Evolutionary conservation across 2,888 invertebrate genomes (phyloP), one percentile per base, ranked within the genome.

Genomic region (Pandemis cinnamomeana): DNA sequence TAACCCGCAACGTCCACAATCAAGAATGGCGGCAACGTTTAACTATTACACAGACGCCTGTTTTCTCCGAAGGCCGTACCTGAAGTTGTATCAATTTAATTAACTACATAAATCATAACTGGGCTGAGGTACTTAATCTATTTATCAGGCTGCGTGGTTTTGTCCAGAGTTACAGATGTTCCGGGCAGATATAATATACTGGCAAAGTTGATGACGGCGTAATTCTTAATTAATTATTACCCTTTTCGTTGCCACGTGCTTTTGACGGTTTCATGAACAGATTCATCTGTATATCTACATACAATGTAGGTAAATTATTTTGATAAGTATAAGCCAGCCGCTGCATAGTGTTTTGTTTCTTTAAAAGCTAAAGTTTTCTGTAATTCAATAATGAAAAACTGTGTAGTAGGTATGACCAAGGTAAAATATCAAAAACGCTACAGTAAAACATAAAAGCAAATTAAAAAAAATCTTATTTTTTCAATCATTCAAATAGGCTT

Each of bases 61-160:
- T 20, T 20, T 44, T 44, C 15, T 58, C 27, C 20, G 42, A 67
- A 58, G 42, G 58, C 55, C 55, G 41, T n/a, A 44, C 5, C 46
- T 41, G 44, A 67, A 67, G 44, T 58, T 58, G 58, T 58, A 58
- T 58, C 27, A 58, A 67, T 55, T 55, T 67, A 67, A 67, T 67
- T 44, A 67, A 67, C 67, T 44, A 67, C 58, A 48, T 36, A 69
- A 69, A 61, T 61, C 61, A 48, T 48, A 61, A 15, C 60, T 36
- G 36, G 46, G 36, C 68, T n/a, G 68, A 58, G 20, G 46, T 69
- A 15, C 41, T n/a, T 61, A 11, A 69, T 27, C 27, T 60, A 69
- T 61, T 61, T 69, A 61, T 69, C 60, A 27, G 15, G 46, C 46
- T 44, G 13, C 20, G 20, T 44, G 55, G 67, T 44, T 60, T 60